Percentiles rank a stretch among this genome's conserved stretches.
These are phyloP conservation scores for Halyomorpha halys DNA, from an alignment of 1,140 invertebrate genomes.

Conservation along the genomic window DNA sequence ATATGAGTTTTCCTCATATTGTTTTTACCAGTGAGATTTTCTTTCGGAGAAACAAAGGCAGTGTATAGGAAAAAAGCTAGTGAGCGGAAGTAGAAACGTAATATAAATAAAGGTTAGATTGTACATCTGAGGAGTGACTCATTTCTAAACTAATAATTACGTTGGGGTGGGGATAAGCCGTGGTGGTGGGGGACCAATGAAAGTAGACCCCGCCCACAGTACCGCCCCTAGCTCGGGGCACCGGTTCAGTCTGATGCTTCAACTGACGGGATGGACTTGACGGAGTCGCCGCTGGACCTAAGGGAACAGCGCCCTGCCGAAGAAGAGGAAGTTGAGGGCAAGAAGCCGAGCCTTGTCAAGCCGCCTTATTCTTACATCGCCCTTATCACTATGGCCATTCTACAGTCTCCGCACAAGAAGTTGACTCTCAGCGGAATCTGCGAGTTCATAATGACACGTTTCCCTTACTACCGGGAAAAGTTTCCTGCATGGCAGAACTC, in stretches of 20 bases:
- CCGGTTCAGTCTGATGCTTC: neutral
- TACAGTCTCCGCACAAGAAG: conserved; percentile 94
- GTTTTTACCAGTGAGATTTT: no score
- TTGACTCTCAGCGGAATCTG: conserved; percentile 94
- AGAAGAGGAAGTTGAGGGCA: conserved; percentile 24
- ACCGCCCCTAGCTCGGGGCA: neutral
- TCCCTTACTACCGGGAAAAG: conserved; percentile 91
- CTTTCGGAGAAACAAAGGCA: no score
- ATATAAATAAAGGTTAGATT: conserved; percentile 12
- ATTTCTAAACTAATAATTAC: conserved; percentile 1
- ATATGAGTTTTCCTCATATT: no score
- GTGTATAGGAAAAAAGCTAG: no score
- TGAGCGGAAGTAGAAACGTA: neutral
- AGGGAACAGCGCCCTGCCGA: conserved; percentile 8
- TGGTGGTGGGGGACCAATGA: conserved; percentile 10
- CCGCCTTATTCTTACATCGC: conserved; percentile 98
- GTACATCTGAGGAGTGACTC: conserved; percentile 7
- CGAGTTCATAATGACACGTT: conserved; percentile 97
- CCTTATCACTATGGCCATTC: conserved; percentile 94
- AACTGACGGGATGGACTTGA: neutral
- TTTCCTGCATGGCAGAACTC: conserved; percentile 95
- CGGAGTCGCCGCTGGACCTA: conserved; percentile 16
- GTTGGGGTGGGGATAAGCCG: conserved; percentile 9
- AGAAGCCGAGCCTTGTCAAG: conserved; percentile 48
- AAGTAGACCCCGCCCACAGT: neutral